phyloP scores from a whole-genome alignment of 1,140 invertebrate species.

The Drosophila simulans region DNA sequence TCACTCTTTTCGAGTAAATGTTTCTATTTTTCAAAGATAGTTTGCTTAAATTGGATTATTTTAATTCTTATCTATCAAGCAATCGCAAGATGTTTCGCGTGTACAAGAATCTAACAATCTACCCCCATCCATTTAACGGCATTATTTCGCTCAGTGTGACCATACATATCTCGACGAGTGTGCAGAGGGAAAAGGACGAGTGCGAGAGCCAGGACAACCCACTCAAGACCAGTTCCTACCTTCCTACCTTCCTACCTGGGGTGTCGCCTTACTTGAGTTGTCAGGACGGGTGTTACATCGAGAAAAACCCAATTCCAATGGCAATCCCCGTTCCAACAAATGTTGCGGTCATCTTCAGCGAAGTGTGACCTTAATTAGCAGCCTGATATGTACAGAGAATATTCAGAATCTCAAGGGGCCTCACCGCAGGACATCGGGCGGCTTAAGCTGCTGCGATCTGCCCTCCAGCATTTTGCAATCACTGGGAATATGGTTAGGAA shows the following conservation, averaged over 20 bases:
- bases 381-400: background rate
- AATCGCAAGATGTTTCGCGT: too few species aligned
- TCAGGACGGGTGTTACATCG: constrained; percentile 50
- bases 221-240: constrained; percentile 2
- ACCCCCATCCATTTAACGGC: background rate
- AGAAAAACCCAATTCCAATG: constrained; percentile 9
- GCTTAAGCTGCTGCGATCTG: constrained; percentile 27
- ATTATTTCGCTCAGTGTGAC: constrained; percentile 6
- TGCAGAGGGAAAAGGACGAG: constrained; percentile 8
- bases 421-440: constrained; percentile 28
- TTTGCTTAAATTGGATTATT: too few species aligned
- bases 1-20: background rate
- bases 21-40: background rate
- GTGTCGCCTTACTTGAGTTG: constrained; percentile 48
- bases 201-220: constrained; percentile 11
- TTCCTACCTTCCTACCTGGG: constrained; percentile 20
- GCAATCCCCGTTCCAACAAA: constrained; percentile 10
- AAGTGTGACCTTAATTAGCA: constrained; percentile 54
- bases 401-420: background rate
- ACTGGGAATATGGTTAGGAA: background rate
- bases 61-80: too few species aligned
- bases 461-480: constrained; percentile 3
- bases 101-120: too few species aligned
- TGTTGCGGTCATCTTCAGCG: constrained; percentile 45
- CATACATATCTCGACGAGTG: background rate